These are phyloP conservation scores for Mylabris phalerata DNA, from an alignment of 1,140 invertebrate genomes.

Conservation along the genomic window DNA sequence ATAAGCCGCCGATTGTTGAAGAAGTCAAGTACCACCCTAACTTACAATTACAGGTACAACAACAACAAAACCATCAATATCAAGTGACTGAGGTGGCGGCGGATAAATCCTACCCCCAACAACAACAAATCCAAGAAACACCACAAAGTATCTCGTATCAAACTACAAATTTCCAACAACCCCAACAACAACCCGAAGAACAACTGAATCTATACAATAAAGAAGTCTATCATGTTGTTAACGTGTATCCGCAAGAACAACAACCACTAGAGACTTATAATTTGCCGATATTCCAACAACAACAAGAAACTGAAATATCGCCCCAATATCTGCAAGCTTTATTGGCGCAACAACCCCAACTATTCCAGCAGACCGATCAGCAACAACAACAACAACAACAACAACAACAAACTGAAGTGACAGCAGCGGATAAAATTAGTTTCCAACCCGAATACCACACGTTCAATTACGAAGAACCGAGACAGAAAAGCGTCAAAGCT, in stretches of 20 bases:
- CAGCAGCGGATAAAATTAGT: constrained; percentile 6
- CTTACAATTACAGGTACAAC: constrained; percentile 1
- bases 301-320: constrained; percentile 26
- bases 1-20: constrained; percentile 29
- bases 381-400: background rate
- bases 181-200: constrained; percentile 27
- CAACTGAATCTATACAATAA: background rate
- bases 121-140: background rate
- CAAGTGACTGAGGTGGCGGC: constrained; percentile 41
- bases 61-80: constrained; percentile 35
- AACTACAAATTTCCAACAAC: constrained; percentile 37
- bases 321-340: background rate
- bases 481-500: constrained; percentile 16
- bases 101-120: constrained; percentile 4
- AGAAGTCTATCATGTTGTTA: constrained; percentile 50
- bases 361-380: background rate
- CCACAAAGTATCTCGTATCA: constrained; percentile 1
- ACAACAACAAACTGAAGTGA: background rate
- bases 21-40: constrained; percentile 13
- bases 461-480: constrained; percentile 28
- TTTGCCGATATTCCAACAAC: constrained; percentile 38
- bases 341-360: background rate
- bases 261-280: constrained; percentile 22
- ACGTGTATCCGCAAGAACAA: constrained; percentile 45
- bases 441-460: constrained; percentile 26